Percentiles rank a stretch among this genome's conserved stretches.
phyloP scores from a whole-genome alignment of 2,888 invertebrate species.

The Phaonia tiefii region DNA sequence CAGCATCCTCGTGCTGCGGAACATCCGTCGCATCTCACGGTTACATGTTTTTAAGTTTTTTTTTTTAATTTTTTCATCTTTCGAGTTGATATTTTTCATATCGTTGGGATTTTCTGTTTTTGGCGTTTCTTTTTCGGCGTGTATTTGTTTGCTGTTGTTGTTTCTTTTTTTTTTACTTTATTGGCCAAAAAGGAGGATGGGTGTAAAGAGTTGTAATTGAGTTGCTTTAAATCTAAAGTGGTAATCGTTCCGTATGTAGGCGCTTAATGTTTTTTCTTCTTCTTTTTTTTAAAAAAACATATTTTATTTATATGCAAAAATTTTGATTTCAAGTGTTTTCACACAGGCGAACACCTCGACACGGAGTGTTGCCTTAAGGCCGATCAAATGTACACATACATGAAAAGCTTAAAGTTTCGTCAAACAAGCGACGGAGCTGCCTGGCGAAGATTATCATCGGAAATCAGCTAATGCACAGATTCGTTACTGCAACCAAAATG shows the following conservation, averaged over 20 bases:
- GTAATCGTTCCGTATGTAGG: constrained; percentile 55
- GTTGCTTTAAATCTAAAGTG: constrained; percentile 59
- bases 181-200: constrained; percentile 31
- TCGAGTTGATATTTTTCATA: constrained; percentile 4
- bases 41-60: background rate
- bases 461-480: too few species aligned
- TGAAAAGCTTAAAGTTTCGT: too few species aligned
- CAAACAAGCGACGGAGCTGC: too few species aligned
- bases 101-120: background rate
- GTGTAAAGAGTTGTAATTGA: constrained; percentile 59
- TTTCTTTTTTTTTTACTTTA: background rate
- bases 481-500: too few species aligned
- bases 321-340: constrained; percentile 36
- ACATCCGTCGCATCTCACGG: constrained; percentile 14
- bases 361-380: too few species aligned
- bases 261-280: constrained; percentile 52
- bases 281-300: constrained; percentile 3
- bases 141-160: constrained; percentile 1
- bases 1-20: too few species aligned
- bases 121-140: background rate
- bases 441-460: too few species aligned
- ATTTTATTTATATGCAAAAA: constrained; percentile 57
- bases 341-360: too few species aligned
- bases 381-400: too few species aligned
- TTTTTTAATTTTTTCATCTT: too few species aligned